These are phyloP conservation scores for Nymphalis urticae DNA, from an alignment of 2,888 invertebrate genomes.

Conservation along the genomic window DNA sequence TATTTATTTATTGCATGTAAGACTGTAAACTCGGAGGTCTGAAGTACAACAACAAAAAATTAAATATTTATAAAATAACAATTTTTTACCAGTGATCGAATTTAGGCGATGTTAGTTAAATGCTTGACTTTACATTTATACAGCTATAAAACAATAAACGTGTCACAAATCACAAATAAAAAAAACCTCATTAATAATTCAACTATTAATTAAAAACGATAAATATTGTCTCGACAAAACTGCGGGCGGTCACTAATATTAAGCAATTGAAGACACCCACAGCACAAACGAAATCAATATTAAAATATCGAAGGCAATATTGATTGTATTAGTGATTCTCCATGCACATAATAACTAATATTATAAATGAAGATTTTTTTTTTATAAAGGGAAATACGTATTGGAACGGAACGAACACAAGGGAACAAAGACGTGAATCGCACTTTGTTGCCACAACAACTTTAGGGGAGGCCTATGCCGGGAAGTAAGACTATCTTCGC, in stretches of 20 bases:
- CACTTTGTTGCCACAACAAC: too few species aligned
- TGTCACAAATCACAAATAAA: conserved; percentile 18
- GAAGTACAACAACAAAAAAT: too few species aligned
- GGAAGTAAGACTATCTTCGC: too few species aligned
- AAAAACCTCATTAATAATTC: conserved; percentile 39
- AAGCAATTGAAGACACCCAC: conserved; percentile 39
- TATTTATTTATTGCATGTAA: too few species aligned
- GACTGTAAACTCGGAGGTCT: too few species aligned
- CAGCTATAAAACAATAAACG: conserved; percentile 13
- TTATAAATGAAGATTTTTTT: too few species aligned
- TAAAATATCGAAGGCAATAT: background rate
- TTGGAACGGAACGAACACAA: too few species aligned
- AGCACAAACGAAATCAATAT: background rate
- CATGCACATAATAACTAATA: too few species aligned
- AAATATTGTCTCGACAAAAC: conserved; percentile 28
- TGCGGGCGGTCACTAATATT: conserved; percentile 36
- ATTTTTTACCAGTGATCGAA: background rate
- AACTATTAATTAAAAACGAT: conserved; percentile 35
- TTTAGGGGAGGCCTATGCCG: too few species aligned
- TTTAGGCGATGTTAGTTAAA: conserved; percentile 5
- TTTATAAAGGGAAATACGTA: too few species aligned
- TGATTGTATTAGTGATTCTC: background rate
- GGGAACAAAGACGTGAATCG: too few species aligned
- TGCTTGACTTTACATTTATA: conserved; percentile 13
- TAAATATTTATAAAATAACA: background rate